Base-by-base conservation (phyloP, 2,113 vertebrate genomes). In the Etia nguti region DNA sequence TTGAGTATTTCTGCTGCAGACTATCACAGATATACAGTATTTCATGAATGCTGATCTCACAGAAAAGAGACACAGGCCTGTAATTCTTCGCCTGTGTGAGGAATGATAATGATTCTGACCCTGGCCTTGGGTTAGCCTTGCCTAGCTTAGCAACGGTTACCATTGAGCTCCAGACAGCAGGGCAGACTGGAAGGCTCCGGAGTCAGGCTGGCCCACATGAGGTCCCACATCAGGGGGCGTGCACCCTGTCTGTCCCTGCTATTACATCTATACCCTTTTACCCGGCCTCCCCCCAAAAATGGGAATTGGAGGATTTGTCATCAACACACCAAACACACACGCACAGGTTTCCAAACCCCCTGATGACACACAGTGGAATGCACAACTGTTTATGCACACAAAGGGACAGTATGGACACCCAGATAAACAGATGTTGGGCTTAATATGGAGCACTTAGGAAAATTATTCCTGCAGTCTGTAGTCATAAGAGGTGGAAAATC, bases 21-120 rank as follows among this genome's bases (percentile, higher is more conserved):
- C 84, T 83, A 48, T 84, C 85, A 52, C 86, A 77, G 50, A 86
- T 83, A 16, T 52, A n/a, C 12, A 77, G 83, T 54, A 75, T 90
- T 75, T 84, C 59, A 89, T 79, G 60, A 88, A 87, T 80, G 65
- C 70, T 79, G 57, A 91, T 62, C 86, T 36, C 56, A 81, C 52
- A 86, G 54, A 81, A 83, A 82, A 86, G 75, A 80, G 68, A 87
- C 86, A 81, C 82, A 86, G 80, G 57, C 80, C 18, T 85, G 80
- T 65, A 79, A 85, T 85, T 86, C 57, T 82, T 81, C 5, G 2
- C 82, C 88, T 87, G 80, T 36, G 6, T 84, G 86, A 5, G 79
- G 85, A 91, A 93, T 92, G 92, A 84, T 92, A 92, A 95, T 93
- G 88, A 91, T 89, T 92, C 89, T 94, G 89, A 94, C 88, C 89